Conservation (phyloP, 2,888 invertebrate species). For the Euclidia mi region DNA sequence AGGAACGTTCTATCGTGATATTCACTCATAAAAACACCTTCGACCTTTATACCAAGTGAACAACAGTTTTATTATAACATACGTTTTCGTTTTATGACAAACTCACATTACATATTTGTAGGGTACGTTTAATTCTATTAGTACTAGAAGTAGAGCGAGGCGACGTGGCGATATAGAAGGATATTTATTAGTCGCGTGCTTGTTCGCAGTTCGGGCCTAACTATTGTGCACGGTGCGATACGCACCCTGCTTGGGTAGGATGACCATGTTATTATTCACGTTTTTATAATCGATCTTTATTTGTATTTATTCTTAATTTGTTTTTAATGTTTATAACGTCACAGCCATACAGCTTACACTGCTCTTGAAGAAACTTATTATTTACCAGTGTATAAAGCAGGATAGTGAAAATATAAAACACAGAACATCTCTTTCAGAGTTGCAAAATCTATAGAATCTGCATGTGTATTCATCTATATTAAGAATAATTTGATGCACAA, state of each 20-base stretch:
- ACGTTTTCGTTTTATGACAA: conserved; percentile 4
- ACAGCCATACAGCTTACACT: too few relatives aligned
- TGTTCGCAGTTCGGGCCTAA: conserved; percentile 30
- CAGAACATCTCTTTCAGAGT: too few relatives aligned
- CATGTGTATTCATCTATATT: too few relatives aligned
- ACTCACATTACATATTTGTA: conserved; percentile 9
- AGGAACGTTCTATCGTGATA: too few relatives aligned
- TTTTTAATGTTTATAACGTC: too few relatives aligned
- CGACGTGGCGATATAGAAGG: conserved; percentile 22
- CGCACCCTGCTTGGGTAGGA: conserved; percentile 17
- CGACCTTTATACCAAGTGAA: neutral
- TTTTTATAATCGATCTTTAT: neutral
- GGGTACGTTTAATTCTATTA: conserved; percentile 26
- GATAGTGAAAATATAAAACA: too few relatives aligned
- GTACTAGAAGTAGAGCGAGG: conserved; percentile 18
- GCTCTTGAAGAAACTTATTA: too few relatives aligned
- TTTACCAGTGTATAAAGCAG: too few relatives aligned
- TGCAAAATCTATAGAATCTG: too few relatives aligned
- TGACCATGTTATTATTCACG: conserved; percentile 1
- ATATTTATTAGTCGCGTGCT: conserved; percentile 52
- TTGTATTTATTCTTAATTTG: too few relatives aligned
- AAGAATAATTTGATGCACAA: too few relatives aligned
- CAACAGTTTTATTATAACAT: conserved; percentile 1
- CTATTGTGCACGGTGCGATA: conserved; percentile 19
- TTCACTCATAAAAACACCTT: too few relatives aligned